These are phyloP conservation scores for Cataglyphis livida DNA, from an alignment of 2,888 invertebrate species.

Conservation along the genomic window DNA sequence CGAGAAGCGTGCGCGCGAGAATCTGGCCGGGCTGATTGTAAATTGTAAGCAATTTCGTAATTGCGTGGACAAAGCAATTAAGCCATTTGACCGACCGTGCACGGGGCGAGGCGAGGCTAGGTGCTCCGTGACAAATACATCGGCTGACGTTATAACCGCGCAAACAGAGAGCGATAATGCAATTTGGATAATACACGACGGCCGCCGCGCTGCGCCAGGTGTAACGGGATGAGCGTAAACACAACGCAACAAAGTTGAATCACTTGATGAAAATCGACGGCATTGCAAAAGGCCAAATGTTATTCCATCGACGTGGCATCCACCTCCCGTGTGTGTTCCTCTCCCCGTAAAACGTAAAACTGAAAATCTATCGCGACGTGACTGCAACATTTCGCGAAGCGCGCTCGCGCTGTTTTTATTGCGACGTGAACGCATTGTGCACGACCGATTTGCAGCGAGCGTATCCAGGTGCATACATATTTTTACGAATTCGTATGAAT, in stretches of 20 bases:
- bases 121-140: constrained; percentile 76
- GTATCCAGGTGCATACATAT: constrained; percentile 16
- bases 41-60: constrained; percentile 84
- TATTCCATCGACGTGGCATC: constrained; percentile 44
- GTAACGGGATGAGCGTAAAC: constrained; percentile 50
- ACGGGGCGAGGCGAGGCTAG: constrained; percentile 61
- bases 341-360: constrained; percentile 41
- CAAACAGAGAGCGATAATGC: constrained; percentile 80
- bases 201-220: constrained; percentile 60
- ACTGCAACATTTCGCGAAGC: constrained; percentile 45
- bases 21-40: constrained; percentile 76
- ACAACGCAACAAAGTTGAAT: constrained; percentile 53
- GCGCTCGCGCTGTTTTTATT: constrained; percentile 31
- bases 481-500: constrained; percentile 13
- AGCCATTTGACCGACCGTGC: constrained; percentile 81
- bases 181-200: constrained; percentile 80
- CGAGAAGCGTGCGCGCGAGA: constrained; percentile 48
- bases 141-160: constrained; percentile 76
- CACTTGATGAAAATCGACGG: constrained; percentile 66
- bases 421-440: constrained; percentile 42
- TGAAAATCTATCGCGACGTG: constrained; percentile 50
- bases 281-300: constrained; percentile 61
- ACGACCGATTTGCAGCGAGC: constrained; percentile 29
- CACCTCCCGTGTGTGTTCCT: background rate
- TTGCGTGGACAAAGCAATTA: constrained; percentile 84